Base-by-base conservation (phyloP, 2,888 invertebrate species). In the Sthenelais limicola region DNA sequence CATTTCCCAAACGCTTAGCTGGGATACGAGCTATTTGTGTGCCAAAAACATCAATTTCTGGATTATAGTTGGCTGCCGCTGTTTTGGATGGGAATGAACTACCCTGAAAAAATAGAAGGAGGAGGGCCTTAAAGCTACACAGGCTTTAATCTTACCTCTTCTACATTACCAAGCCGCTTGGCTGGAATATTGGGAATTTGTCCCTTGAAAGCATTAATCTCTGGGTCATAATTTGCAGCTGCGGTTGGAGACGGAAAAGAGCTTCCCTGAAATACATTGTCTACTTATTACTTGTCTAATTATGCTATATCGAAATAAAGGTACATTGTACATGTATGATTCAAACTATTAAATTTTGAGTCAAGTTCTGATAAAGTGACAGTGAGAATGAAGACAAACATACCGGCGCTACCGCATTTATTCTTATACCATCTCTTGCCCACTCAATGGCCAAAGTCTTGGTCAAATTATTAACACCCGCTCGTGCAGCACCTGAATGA, bases 401-500 rank as follows among this genome's bases (percentile, higher is more conserved):
- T 79, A 88, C 90, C 21, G 90, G 90, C 54, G 89, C 89, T 2
- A 90, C 87, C 69, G 85, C 80, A 77, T 90, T 90, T n/a, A 90
- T 82, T 49, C 90, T 79, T 5, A 90, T 86, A 3, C 90, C 89
- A 79, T 83, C 77, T 18, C 85, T 76, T 2, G 89, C 89, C 90
- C 90, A 90, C 79, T 90, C 90, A 24, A 90, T 81, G 7, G 90
- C 84, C 74, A 89, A 78, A 32, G 86, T 84, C 82, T 89, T 89
- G 9, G 89, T 89, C 71, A 90, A 79, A 79, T 89, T 90, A 69
- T 88, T 87, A 26, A 90, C 89, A 26, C 85, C 90, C 70, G 89
- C 88, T 52, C 90, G 80, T 0, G 90, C 89, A 38, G 90, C 90
- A 24, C 89, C 89, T n/a, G 89, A 88, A 77, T 90, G 90, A 33